Base-by-base conservation (phyloP, 2,797 vertebrate species). In the Iguana delicatissima region DNA sequence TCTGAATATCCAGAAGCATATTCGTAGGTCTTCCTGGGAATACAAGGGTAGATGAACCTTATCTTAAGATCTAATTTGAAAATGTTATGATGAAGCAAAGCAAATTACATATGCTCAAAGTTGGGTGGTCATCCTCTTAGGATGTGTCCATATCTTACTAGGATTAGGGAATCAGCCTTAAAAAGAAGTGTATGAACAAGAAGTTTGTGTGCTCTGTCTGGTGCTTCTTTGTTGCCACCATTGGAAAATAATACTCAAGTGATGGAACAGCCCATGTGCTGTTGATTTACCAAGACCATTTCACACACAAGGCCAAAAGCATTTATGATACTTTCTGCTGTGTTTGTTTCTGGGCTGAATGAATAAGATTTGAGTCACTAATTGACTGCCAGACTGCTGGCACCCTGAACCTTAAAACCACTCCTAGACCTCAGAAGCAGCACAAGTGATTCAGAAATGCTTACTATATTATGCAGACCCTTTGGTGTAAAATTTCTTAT, bases 161-260 rank as follows among this genome's bases (percentile, higher is more conserved):
- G n/a, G 57, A 77, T 86, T 83, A 84, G 12, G 26, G 57, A 26
- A 4, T 42, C 46, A 38, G n/a, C 50, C 46, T 83, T n/a, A 46
- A 91, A 72, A 79, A 72, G 69, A 57, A 69, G 22, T 24, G 16
- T 57, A 20, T 59, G 88, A 80, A 46, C 50, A 72, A 87, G 73
- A 84, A 79, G 22, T 20, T 35, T 59, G 35, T 59, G 35, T 55
- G n/a, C 46, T 87, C 73, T 83, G 72, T 67, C 14, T 42, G 26
- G 13, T 52, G 10, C 72, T 55, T 59, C n/a, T 42, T 55, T 55
- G 6, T 55, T 91, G 73, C 83, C 74, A 38, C 12, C 35, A 77
- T 92, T 93, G 72, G 80, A 91, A 92, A 96, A 94, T 76, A 88
- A 89, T 87, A 89, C 86, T 88, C 73, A 73, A 92, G 76, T 76